A percentile compares a stretch with the other conserved stretches of the same genome.
Evolutionary conservation across 2,113 vertebrate genomes (phyloP).

Genomic region (Passer montanus): DNA sequence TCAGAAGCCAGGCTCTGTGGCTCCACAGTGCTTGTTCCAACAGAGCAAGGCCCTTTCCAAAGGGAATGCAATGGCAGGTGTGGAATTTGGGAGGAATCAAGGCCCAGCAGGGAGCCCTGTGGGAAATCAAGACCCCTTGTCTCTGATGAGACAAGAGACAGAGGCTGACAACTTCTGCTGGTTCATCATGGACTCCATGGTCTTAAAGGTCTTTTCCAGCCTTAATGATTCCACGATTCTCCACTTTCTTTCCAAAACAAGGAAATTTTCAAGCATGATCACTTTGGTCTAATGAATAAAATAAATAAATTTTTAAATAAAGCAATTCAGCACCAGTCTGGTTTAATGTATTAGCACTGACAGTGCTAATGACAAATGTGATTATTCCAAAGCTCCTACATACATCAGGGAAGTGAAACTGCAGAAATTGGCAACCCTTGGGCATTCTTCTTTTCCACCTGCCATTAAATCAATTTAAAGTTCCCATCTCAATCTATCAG

Average conservation of each 20-base stretch:
- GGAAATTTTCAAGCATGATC: neutral
- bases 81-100: neutral
- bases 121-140: neutral
- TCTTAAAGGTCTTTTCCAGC: neutral
- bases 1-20: neutral
- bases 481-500: neutral
- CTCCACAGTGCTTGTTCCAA: accelerated
- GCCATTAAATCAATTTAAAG: neutral
- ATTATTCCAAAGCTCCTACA: neutral
- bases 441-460: neutral
- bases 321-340: neutral
- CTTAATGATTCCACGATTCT: neutral
- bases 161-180: neutral
- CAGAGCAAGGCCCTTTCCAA: neutral
- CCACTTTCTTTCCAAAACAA: neutral
- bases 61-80: neutral
- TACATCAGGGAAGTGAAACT: neutral
- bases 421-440: neutral
- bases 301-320: neutral
- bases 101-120: neutral
- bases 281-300: neutral
- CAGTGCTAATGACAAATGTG: neutral
- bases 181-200: accelerated
- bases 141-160: neutral
- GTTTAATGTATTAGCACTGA: neutral